Evolutionary conservation across 2,888 invertebrate species (phyloP).

Genomic region (Leptinotarsa haldemani): DNA sequence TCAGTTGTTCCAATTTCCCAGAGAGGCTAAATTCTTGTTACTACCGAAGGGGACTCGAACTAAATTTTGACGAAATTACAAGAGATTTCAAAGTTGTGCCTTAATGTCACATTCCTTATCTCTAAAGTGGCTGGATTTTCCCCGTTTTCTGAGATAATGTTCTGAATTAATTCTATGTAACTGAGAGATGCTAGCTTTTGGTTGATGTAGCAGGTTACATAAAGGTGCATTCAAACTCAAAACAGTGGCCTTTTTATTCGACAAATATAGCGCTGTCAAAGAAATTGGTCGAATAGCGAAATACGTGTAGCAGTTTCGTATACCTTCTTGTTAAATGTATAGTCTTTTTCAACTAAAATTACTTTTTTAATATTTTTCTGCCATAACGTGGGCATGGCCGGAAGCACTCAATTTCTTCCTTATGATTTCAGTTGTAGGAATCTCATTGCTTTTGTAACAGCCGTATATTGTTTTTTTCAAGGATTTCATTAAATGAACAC

Average conservation of each 20-base stretch:
- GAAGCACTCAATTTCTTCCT: too few species aligned
- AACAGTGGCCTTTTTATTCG: too few species aligned
- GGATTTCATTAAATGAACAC: too few species aligned
- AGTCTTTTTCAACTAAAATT: too few species aligned
- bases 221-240: too few species aligned
- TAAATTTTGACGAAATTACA: slow-evolving; percentile 16
- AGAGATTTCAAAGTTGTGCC: slow-evolving; percentile 10
- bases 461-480: too few species aligned
- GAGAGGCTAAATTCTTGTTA: slow-evolving; percentile 7
- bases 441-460: too few species aligned
- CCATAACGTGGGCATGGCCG: too few species aligned
- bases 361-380: too few species aligned
- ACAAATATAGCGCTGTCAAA: neutral
- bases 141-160: neutral
- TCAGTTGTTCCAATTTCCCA: slow-evolving; percentile 2
- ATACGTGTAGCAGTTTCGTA: too few species aligned
- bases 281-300: neutral
- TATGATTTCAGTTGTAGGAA: too few species aligned
- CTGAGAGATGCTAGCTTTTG: neutral
- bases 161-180: neutral
- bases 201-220: neutral
- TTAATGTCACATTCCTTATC: slow-evolving; percentile 9
- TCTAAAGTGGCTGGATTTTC: neutral
- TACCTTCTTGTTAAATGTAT: too few species aligned
- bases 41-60: neutral